A percentile compares a stretch with the other conserved stretches of the same genome.
Evolutionary conservation across 2,888 invertebrate genomes (phyloP).

Genomic region (Hoplodrina ambigua): DNA sequence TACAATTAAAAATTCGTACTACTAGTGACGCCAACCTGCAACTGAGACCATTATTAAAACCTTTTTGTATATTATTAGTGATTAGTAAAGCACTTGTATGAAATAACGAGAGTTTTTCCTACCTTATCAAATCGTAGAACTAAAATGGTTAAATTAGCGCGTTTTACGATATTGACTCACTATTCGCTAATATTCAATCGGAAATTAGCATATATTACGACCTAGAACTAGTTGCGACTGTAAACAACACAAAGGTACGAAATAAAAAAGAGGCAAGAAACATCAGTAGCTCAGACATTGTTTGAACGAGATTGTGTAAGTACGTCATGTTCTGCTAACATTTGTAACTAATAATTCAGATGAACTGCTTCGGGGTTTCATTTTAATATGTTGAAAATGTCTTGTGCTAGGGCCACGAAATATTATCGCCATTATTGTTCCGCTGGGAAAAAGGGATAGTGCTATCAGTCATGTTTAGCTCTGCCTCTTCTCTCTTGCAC

Average conservation of each 20-base stretch:
- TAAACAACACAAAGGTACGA: constrained; percentile 33
- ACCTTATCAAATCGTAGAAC: constrained; percentile 25
- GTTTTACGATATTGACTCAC: constrained; percentile 52
- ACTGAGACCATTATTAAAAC: constrained; percentile 29
- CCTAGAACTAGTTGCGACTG: constrained; percentile 28
- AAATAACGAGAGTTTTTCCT: constrained; percentile 45
- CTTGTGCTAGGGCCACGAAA: constrained; percentile 8
- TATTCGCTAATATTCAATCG: constrained; percentile 71
- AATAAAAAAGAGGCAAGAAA: constrained; percentile 39
- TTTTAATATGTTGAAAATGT: constrained; percentile 7
- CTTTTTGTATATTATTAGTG: constrained; percentile 61
- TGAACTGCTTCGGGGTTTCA: neutral
- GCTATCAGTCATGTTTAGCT: neutral
- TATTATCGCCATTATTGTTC: neutral
- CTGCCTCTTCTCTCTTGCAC: too few relatives aligned
- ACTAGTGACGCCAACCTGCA: constrained; percentile 12
- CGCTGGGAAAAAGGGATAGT: neutral
- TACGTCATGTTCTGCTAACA: constrained; percentile 16
- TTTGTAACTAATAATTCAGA: constrained; percentile 1
- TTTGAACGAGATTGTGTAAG: constrained; percentile 43
- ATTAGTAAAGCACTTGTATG: constrained; percentile 65
- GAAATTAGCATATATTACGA: constrained; percentile 73
- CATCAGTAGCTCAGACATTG: constrained; percentile 35
- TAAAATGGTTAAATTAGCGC: constrained; percentile 38
- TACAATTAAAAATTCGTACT: constrained; percentile 19